phyloP scores from a whole-genome alignment of 2,888 invertebrate species.

The Archips xylosteana region DNA sequence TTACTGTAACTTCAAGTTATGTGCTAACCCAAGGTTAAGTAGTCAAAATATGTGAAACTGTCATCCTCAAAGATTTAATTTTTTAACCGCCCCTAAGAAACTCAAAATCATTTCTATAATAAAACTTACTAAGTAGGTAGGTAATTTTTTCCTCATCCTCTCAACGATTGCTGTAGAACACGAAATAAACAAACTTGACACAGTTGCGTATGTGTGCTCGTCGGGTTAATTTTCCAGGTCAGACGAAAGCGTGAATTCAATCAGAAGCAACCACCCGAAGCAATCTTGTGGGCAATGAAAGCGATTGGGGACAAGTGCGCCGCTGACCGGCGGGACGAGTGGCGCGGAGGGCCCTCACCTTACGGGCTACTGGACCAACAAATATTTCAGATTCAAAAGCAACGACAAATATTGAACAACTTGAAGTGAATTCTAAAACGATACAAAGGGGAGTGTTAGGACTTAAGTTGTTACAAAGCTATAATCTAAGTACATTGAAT shows the following conservation, averaged over 20 bases:
- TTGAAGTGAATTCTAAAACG: slow-evolving; percentile 22
- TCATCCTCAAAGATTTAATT: too few relatives aligned
- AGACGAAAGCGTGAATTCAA: slow-evolving; percentile 72
- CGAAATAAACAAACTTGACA: slow-evolving; percentile 61
- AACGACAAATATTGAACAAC: slow-evolving; percentile 46
- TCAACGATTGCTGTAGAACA: not conserved
- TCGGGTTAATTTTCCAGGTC: slow-evolving; percentile 75
- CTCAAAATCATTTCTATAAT: not conserved
- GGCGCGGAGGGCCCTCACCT: slow-evolving; percentile 64
- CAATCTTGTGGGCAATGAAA: slow-evolving; percentile 73
- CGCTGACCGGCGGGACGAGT: slow-evolving; percentile 69
- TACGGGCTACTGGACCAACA: slow-evolving; percentile 59
- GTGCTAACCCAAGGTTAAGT: too few relatives aligned
- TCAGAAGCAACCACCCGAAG: slow-evolving; percentile 79
- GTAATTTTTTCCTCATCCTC: not conserved
- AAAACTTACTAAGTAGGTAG: not conserved
- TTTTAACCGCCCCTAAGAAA: not conserved
- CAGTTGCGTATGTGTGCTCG: slow-evolving; percentile 71
- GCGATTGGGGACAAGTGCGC: slow-evolving; percentile 75
- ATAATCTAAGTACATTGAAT: too few relatives aligned
- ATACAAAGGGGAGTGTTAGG: slow-evolving; percentile 4
- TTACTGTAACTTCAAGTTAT: too few relatives aligned
- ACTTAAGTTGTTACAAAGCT: too few relatives aligned
- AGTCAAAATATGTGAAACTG: too few relatives aligned
- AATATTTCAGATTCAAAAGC: slow-evolving; percentile 58